Conservation (phyloP, 2,797 vertebrate species). For the Petrocephalus sullivani region DNA sequence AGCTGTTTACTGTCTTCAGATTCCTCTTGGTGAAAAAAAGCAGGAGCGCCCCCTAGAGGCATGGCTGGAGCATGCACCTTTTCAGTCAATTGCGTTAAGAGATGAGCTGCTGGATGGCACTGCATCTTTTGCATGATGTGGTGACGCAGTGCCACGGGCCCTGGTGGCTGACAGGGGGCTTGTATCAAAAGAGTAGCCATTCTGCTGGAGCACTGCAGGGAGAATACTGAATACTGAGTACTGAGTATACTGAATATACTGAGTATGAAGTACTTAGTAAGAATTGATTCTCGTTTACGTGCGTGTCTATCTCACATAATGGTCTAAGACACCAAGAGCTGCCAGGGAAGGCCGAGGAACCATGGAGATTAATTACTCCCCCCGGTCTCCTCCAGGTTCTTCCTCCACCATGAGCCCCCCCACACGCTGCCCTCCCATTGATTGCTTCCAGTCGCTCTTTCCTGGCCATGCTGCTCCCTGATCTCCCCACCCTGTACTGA, state of each 20-base stretch:
- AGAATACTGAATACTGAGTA: not conserved
- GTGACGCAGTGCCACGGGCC: not conserved
- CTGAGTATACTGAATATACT: not conserved
- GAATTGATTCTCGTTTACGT: not conserved
- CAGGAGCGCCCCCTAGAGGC: not conserved
- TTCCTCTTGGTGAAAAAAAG: not conserved
- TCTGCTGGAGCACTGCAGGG: not conserved
- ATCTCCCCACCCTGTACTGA: not conserved
- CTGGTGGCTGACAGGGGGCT: not conserved
- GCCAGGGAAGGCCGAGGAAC: not conserved
- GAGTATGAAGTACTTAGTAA: not conserved
- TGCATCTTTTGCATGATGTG: not conserved
- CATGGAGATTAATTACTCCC: constrained; percentile 8
- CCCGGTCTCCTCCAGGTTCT: not conserved
- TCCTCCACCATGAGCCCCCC: not conserved
- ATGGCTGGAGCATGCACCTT: not conserved
- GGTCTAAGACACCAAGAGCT: not conserved
- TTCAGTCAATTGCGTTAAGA: not conserved
- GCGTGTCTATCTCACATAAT: not conserved
- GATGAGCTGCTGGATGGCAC: not conserved
- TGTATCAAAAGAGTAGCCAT: not conserved
- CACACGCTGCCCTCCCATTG: not conserved
- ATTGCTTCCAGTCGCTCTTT: not conserved
- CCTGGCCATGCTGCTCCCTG: not conserved
- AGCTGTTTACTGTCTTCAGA: not conserved